These are phyloP conservation scores for Acanthurus tractus DNA, from an alignment of 2,797 vertebrate genomes.

Conservation along the genomic window DNA sequence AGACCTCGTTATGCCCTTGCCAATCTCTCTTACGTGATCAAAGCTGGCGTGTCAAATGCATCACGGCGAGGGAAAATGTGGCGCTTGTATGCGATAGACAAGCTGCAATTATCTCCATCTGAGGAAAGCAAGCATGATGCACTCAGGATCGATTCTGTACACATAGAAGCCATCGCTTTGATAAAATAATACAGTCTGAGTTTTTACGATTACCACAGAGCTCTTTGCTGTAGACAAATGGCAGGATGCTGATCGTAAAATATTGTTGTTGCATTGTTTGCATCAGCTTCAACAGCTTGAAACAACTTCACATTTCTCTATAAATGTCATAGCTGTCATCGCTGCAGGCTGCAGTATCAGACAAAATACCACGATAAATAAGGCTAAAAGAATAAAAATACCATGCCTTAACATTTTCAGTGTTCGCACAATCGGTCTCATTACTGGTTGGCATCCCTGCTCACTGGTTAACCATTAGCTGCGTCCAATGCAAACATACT, in stretches of 20 bases:
- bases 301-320: conserved; percentile 31
- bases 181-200: neutral
- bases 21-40: conserved; percentile 65
- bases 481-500: conserved; percentile 39
- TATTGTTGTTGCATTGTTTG: neutral
- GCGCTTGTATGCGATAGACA: conserved; percentile 56
- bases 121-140: conserved; percentile 24
- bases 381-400: conserved; percentile 8
- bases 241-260: neutral
- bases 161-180: conserved; percentile 1
- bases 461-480: conserved; percentile 10
- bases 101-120: conserved; percentile 58
- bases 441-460: conserved; percentile 13
- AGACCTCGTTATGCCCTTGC: conserved; percentile 47
- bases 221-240: conserved; percentile 4
- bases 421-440: conserved; percentile 4
- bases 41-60: conserved; percentile 65
- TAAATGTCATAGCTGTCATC: conserved; percentile 52
- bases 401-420: conserved; percentile 28
- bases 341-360: conserved; percentile 37
- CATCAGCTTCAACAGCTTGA: conserved; percentile 8
- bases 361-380: conserved; percentile 29
- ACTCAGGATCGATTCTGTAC: neutral
- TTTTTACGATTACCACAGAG: neutral
- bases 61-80: conserved; percentile 40